Evolutionary conservation across 2,888 invertebrate genomes (phyloP).

Genomic region (Spodoptera littoralis): DNA sequence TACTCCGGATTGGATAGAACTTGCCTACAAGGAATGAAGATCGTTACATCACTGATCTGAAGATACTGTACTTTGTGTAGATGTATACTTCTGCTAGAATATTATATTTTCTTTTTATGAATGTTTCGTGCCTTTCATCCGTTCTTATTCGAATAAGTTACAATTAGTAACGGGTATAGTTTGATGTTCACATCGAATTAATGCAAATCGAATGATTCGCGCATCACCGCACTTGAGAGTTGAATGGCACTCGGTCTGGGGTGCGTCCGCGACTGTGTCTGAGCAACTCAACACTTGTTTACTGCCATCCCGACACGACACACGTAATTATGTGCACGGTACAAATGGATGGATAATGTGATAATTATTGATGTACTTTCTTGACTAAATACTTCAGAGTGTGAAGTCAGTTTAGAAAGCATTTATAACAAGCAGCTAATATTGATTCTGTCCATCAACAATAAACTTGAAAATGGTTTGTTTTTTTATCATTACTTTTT

Average conservation of each 20-base stretch:
- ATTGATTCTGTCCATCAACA: constrained; percentile 14
- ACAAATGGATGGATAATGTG: constrained; percentile 34
- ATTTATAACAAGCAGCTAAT: constrained; percentile 8
- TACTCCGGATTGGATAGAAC: too few relatives aligned
- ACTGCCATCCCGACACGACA: constrained; percentile 46
- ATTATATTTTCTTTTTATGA: too few relatives aligned
- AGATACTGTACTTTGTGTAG: too few relatives aligned
- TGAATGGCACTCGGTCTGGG: constrained; percentile 62
- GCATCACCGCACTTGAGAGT: constrained; percentile 69
- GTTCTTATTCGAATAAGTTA: constrained; percentile 40
- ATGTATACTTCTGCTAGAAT: too few relatives aligned
- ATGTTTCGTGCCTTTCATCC: too few relatives aligned
- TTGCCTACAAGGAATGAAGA: too few relatives aligned
- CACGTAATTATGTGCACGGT: constrained; percentile 37
- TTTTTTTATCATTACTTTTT: neutral
- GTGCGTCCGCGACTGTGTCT: constrained; percentile 43
- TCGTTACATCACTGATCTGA: too few relatives aligned
- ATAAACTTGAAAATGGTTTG: neutral
- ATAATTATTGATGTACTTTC: constrained; percentile 39
- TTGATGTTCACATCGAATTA: constrained; percentile 63
- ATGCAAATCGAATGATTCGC: constrained; percentile 78
- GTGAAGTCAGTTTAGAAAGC: constrained; percentile 21
- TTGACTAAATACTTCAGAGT: constrained; percentile 4
- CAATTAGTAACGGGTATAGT: constrained; percentile 66
- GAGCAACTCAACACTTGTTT: constrained; percentile 48